Evolutionary conservation across 1,140 invertebrate species (phyloP).

Genomic region (Nautilus pompilius): DNA sequence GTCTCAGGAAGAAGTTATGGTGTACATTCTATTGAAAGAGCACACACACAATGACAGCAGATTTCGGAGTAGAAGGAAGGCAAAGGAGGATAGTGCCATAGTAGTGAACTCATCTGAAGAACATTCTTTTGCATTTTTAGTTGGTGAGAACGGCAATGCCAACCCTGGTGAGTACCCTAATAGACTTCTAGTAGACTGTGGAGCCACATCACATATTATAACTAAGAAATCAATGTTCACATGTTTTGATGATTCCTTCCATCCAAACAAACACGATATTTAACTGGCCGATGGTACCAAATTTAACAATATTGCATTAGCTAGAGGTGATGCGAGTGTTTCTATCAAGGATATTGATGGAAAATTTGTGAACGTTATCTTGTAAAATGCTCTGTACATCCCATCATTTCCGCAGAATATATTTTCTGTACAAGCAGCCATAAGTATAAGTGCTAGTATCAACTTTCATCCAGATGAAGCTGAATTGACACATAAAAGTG

Average conservation of each 20-base stretch:
- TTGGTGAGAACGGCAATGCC: not conserved
- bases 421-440: conserved; percentile 12
- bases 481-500: too few relatives aligned
- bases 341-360: conserved; percentile 5
- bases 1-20: not conserved
- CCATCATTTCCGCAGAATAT: conserved; percentile 13
- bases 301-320: not conserved
- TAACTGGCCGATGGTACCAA: conserved; percentile 15
- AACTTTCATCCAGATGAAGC: too few relatives aligned
- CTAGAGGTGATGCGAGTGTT: conserved; percentile 6
- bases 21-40: too few relatives aligned
- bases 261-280: conserved; percentile 9
- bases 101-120: conserved; percentile 1
- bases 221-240: conserved; percentile 10
- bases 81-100: not conserved
- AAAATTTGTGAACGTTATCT: not conserved
- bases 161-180: not conserved
- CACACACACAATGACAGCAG: too few relatives aligned
- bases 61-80: too few relatives aligned
- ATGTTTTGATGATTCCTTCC: conserved; percentile 8
- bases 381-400: conserved; percentile 13
- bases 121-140: not conserved
- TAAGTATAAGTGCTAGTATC: too few relatives aligned
- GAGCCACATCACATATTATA: conserved; percentile 15
- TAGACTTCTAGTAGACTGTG: too few relatives aligned